Evolutionary conservation across 2,888 invertebrate species (phyloP).

Genomic region (Pachydiplax longipennis): DNA sequence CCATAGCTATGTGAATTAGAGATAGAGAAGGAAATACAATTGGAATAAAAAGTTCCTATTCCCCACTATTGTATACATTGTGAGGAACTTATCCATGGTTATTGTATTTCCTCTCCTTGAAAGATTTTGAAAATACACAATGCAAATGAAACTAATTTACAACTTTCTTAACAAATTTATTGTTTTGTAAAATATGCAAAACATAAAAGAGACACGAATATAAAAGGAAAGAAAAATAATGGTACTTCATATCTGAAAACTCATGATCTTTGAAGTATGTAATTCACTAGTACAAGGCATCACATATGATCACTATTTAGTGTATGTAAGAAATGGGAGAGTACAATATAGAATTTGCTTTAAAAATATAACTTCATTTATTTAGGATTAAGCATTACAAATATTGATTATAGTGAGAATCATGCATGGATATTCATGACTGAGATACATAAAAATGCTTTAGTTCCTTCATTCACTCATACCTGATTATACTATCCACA

Average conservation of each 20-base stretch:
- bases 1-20: no score
- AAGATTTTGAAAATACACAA: no score
- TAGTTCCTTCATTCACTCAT: background rate
- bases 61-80: no score
- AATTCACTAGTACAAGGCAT: background rate
- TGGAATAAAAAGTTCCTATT: no score
- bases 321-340: background rate
- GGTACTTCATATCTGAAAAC: background rate
- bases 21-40: no score
- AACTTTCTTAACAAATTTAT: background rate
- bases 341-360: background rate
- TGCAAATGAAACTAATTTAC: no score
- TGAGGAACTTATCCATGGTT: no score
- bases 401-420: background rate
- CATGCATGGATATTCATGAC: background rate
- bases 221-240: background rate
- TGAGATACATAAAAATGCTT: background rate
- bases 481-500: background rate
- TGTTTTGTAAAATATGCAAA: background rate
- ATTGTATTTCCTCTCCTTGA: no score
- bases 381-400: background rate
- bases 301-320: background rate
- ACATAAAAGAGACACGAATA: background rate
- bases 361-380: slow-evolving; percentile 19
- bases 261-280: background rate